Conservation (phyloP, 2,113 vertebrate species). For the Ifrita kowaldi region DNA sequence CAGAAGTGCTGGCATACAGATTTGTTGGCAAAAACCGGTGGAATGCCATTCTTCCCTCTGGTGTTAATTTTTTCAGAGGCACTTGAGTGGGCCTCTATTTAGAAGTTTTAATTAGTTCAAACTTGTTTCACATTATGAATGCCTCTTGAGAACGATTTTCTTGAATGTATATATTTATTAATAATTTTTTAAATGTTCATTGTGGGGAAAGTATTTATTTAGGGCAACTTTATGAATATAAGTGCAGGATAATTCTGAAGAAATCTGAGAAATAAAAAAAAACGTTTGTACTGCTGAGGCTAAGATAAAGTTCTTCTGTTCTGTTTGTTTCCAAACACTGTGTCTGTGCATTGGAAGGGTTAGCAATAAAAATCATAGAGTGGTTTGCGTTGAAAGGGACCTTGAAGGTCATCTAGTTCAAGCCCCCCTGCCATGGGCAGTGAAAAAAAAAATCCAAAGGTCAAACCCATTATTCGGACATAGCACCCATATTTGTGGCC, state of each 20-base stretch:
- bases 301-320: not conserved
- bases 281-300: not conserved
- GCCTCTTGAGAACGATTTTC: not conserved
- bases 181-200: not conserved
- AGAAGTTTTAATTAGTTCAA: conserved; percentile 15
- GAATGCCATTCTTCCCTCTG: not conserved
- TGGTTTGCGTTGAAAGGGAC: not conserved
- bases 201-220: not conserved
- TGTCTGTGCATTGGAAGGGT: not conserved
- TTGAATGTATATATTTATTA: not conserved
- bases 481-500: not conserved
- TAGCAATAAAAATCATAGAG: not conserved
- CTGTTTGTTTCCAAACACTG: not conserved
- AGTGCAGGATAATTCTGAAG: not conserved
- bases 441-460: not conserved
- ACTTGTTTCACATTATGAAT: not conserved
- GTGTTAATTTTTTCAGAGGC: not conserved
- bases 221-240: not conserved
- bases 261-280: not conserved
- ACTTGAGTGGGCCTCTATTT: not conserved
- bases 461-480: not conserved
- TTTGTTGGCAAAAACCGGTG: not conserved
- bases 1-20: not conserved
- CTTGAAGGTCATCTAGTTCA: not conserved
- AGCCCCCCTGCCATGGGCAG: not conserved